A percentile compares a stretch with the other conserved stretches of the same genome.
phyloP scores from a whole-genome alignment of 1,140 invertebrate species.

The Mylabris phalerata region DNA sequence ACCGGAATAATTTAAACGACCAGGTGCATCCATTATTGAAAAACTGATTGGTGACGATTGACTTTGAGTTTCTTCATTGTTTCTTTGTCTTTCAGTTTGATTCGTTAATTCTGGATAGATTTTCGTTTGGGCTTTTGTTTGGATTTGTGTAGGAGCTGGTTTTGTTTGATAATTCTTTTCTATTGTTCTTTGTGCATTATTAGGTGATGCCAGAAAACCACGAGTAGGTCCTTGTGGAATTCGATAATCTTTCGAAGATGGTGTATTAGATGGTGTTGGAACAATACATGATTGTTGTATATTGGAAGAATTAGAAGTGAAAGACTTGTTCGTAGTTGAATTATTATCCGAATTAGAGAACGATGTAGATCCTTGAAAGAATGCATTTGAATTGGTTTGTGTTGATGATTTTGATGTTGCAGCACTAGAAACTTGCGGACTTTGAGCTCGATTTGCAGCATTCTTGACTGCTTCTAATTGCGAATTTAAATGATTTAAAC shows the following conservation, averaged over 20 bases:
- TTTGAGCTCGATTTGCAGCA: slow-evolving; percentile 43
- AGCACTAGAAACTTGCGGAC: slow-evolving; percentile 33
- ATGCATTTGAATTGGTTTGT: slow-evolving; percentile 47
- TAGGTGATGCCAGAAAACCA: slow-evolving; percentile 26
- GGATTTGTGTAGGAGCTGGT: slow-evolving; percentile 49
- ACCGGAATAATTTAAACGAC: slow-evolving; percentile 51
- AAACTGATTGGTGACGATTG: slow-evolving; percentile 70
- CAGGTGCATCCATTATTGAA: slow-evolving; percentile 62
- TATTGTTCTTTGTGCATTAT: slow-evolving; percentile 26
- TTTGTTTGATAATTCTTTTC: slow-evolving; percentile 41
- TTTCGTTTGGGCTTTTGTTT: slow-evolving; percentile 63
- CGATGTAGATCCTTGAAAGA: slow-evolving; percentile 55
- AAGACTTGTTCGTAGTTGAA: slow-evolving; percentile 40
- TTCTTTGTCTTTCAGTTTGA: slow-evolving; percentile 49
- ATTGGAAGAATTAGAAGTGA: slow-evolving; percentile 51
- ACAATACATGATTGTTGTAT: slow-evolving; percentile 61
- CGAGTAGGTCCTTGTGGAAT: slow-evolving; percentile 45
- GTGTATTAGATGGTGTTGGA: slow-evolving; percentile 52
- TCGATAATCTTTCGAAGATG: slow-evolving; percentile 53
- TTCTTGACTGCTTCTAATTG: slow-evolving; percentile 49
- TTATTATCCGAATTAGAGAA: slow-evolving; percentile 44
- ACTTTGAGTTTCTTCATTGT: slow-evolving; percentile 44
- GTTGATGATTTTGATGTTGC: slow-evolving; percentile 36
- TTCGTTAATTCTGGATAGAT: slow-evolving; percentile 55
- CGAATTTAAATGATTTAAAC: slow-evolving; percentile 56